phyloP scores from a whole-genome alignment of 2,797 vertebrate genomes.

The Meriones psammophilus region DNA sequence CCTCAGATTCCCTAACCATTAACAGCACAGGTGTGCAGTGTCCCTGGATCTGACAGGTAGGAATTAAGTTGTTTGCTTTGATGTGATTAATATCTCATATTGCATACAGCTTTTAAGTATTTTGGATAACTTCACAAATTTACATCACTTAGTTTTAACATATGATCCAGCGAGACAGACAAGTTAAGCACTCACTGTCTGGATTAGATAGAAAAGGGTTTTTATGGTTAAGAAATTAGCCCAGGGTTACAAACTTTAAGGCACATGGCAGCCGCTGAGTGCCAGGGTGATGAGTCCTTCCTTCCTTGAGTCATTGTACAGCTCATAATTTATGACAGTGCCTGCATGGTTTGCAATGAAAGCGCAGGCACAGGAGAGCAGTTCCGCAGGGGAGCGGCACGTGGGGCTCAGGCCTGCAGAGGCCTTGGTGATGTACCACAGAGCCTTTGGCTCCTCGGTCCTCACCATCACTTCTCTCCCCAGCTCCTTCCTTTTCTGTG shows the following conservation, averaged over 20 bases:
- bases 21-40: not conserved
- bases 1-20: not conserved
- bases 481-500: not conserved
- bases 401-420: not conserved
- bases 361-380: not conserved
- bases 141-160: not conserved
- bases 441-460: not conserved
- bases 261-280: not conserved
- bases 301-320: not conserved
- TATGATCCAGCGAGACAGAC: not conserved
- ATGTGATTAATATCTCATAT: not conserved
- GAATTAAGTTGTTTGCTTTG: not conserved
- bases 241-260: not conserved
- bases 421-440: not conserved
- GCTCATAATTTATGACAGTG: not conserved
- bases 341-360: not conserved
- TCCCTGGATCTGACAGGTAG: not conserved
- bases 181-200: not conserved
- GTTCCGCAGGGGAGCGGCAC: not conserved
- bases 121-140: not conserved
- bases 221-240: slow-evolving; percentile 33
- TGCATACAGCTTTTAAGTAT: slow-evolving; percentile 27
- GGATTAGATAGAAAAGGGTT: slow-evolving; percentile 20
- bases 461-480: not conserved
- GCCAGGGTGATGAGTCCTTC: not conserved